Percentiles rank a stretch among this genome's conserved stretches.
phyloP scores from a whole-genome alignment of 2,888 invertebrate species.

The Altica lythri region DNA sequence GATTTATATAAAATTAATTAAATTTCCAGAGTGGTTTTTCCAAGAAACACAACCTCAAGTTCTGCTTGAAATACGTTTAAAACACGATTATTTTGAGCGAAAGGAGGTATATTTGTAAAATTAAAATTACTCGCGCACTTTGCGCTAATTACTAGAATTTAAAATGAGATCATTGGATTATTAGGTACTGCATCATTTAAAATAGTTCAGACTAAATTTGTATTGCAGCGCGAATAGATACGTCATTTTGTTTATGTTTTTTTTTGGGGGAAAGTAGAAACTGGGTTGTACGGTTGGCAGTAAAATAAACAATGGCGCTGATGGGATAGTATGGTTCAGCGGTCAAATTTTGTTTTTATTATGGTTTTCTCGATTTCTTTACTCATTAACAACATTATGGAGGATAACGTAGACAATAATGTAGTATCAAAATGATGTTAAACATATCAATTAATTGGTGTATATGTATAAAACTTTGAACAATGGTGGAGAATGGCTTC shows the following conservation, averaged over 20 bases:
- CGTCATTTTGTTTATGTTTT: slow-evolving; percentile 30
- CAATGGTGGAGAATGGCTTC: slow-evolving; percentile 56
- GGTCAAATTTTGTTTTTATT: slow-evolving; percentile 42
- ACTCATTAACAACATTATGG: slow-evolving; percentile 38
- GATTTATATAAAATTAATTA: no score
- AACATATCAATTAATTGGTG: slow-evolving; percentile 44
- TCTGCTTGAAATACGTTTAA: no score
- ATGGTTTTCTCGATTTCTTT: slow-evolving; percentile 40
- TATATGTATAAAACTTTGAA: slow-evolving; percentile 35
- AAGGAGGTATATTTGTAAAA: background rate
- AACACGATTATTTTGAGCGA: no score
- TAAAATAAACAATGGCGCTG: slow-evolving; percentile 48
- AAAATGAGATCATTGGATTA: slow-evolving; percentile 29
- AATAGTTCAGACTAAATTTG: slow-evolving; percentile 24
- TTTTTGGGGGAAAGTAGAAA: slow-evolving; percentile 26
- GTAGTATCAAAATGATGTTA: slow-evolving; percentile 40
- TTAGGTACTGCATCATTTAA: slow-evolving; percentile 24
- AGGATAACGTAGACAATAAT: slow-evolving; percentile 43
- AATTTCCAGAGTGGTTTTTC: no score
- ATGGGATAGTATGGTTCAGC: slow-evolving; percentile 37
- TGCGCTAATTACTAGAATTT: slow-evolving; percentile 21
- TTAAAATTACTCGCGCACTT: background rate
- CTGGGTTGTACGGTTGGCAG: slow-evolving; percentile 36
- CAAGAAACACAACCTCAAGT: no score
- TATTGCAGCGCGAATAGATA: slow-evolving; percentile 28